A percentile compares a stretch with the other conserved stretches of the same genome.
These are phyloP conservation scores for Piaya cayana DNA, from an alignment of 2,113 vertebrate genomes.

Conservation along the genomic window DNA sequence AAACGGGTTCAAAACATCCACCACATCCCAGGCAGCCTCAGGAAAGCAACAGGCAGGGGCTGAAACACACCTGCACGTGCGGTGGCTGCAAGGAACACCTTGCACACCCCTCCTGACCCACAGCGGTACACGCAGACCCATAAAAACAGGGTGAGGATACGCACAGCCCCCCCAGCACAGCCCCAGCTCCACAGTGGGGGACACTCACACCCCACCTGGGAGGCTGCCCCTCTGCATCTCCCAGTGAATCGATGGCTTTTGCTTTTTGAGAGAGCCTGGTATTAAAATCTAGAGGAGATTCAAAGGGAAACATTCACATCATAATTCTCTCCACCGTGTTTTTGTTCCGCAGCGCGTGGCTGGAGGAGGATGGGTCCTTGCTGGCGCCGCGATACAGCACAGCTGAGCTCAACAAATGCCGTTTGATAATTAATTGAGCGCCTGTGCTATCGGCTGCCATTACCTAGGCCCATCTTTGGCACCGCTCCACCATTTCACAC, in stretches of 20 bases:
- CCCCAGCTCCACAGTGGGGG: fast-evolving
- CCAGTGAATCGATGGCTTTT: background rate
- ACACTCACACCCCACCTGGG: fast-evolving
- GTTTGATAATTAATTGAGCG: constrained; percentile 56
- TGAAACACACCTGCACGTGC: background rate
- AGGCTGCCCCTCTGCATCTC: background rate
- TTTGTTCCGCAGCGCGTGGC: background rate
- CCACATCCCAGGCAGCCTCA: background rate
- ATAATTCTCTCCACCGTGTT: background rate
- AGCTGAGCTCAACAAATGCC: constrained; percentile 67
- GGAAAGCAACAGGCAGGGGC: background rate
- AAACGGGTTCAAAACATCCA: background rate
- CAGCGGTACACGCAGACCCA: fast-evolving
- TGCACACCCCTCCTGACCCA: background rate
- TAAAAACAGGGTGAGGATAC: background rate
- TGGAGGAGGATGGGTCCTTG: constrained; percentile 39
- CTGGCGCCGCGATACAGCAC: background rate
- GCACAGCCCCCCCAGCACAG: fast-evolving
- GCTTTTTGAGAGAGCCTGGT: background rate
- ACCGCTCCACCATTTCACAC: constrained; percentile 42
- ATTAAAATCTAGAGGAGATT: background rate
- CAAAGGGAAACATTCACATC: background rate
- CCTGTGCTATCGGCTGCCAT: constrained; percentile 63
- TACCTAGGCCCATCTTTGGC: constrained; percentile 64
- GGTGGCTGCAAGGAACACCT: background rate